A percentile compares a stretch with the other conserved stretches of the same genome.
Evolutionary conservation across 2,113 vertebrate genomes (phyloP).

Genomic region (Paramormyrops kingsleyae): DNA sequence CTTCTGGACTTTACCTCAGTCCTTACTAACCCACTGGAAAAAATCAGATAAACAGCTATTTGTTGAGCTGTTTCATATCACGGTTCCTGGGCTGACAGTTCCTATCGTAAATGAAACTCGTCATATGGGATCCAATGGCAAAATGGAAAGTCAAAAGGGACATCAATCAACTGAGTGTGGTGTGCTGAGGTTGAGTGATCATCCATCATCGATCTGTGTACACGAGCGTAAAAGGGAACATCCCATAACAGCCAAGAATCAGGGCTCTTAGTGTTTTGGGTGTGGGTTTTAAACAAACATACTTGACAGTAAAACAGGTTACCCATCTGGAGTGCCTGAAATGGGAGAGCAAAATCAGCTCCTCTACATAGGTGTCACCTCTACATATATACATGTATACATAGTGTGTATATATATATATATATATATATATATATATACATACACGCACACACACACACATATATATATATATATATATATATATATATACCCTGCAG

Average conservation of each 20-base stretch:
- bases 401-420: not conserved
- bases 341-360: not conserved
- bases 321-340: not conserved
- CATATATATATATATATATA: too few relatives aligned
- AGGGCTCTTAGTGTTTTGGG: not conserved
- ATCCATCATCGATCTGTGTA: slow-evolving; percentile 10
- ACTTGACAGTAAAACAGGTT: not conserved
- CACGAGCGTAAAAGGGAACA: not conserved
- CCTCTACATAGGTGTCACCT: not conserved
- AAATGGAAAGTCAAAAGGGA: slow-evolving; percentile 4
- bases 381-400: not conserved
- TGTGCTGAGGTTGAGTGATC: not conserved
- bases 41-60: not conserved
- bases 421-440: too few relatives aligned
- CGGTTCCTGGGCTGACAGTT: not conserved
- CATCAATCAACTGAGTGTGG: not conserved
- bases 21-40: not conserved
- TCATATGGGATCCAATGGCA: not conserved
- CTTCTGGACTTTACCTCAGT: not conserved
- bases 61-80: not conserved
- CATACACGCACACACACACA: too few relatives aligned
- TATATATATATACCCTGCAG: too few relatives aligned
- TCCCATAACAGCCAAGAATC: not conserved
- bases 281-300: not conserved
- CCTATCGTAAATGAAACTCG: not conserved